Conservation (phyloP, 2,797 vertebrate genomes). For the Sciurus carolinensis region DNA sequence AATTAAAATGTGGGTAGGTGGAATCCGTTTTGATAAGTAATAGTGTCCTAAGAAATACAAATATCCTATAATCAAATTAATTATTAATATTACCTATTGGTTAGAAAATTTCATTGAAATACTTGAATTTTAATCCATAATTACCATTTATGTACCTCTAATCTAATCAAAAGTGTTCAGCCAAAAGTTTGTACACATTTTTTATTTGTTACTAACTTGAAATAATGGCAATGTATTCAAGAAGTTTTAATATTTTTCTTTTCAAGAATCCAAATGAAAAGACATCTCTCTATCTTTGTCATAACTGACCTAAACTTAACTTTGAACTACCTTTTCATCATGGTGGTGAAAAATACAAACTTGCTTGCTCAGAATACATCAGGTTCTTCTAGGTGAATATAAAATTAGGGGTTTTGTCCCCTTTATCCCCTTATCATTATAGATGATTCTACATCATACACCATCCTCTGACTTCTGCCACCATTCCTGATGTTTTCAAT, state of each 20-base stretch:
- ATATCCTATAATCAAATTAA: not conserved
- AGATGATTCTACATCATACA: not conserved
- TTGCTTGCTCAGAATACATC: constrained; percentile 15
- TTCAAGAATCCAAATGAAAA: constrained; percentile 50
- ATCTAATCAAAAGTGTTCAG: constrained; percentile 24
- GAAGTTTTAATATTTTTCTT: constrained; percentile 7
- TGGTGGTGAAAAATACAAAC: constrained; percentile 24
- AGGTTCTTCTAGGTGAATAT: not conserved
- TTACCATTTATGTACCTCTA: constrained; percentile 41
- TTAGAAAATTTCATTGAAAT: constrained; percentile 23
- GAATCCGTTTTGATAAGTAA: not conserved
- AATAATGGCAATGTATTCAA: not conserved
- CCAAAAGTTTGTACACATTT: constrained; percentile 9
- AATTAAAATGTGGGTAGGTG: not conserved
- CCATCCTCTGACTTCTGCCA: not conserved
- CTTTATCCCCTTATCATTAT: not conserved
- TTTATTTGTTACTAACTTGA: constrained; percentile 32
- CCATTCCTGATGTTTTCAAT: not conserved
- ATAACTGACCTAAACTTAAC: not conserved
- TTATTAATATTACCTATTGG: constrained; percentile 13
- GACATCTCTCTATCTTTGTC: constrained; percentile 5
- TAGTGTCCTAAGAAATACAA: not conserved
- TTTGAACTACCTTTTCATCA: constrained; percentile 9
- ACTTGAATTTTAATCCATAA: constrained; percentile 48
- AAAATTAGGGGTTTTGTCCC: not conserved